Conservation (phyloP, 2,113 vertebrate species). For the Felis catus region F.catus_Fca126_mat1.0 CM031419.1:68533501-68534000, state of each 20-base stretch:
- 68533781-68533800: not conserved
- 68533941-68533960: not conserved
- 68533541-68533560: not conserved
- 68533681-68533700: not conserved
- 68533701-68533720: not conserved
- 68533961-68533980: not conserved
- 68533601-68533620: not conserved
- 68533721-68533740: not conserved
- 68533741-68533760: not conserved
- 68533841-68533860: not conserved
- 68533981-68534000: not conserved
- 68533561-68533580: not conserved
- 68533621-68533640: not conserved
- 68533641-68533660: constrained; percentile 23
- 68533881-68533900: not conserved
- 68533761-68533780: constrained; percentile 11
- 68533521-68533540: not conserved
- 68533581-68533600: not conserved
- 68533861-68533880: not conserved
- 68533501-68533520: not conserved
- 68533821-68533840: not conserved
- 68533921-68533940: not conserved
- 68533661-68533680: constrained; percentile 45
- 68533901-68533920: not conserved
- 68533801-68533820: not conserved